Evolutionary conservation across 1,140 invertebrate genomes (phyloP), one percentile per base, ranked within the genome.

Genomic region (Cylas formicarius): DNA sequence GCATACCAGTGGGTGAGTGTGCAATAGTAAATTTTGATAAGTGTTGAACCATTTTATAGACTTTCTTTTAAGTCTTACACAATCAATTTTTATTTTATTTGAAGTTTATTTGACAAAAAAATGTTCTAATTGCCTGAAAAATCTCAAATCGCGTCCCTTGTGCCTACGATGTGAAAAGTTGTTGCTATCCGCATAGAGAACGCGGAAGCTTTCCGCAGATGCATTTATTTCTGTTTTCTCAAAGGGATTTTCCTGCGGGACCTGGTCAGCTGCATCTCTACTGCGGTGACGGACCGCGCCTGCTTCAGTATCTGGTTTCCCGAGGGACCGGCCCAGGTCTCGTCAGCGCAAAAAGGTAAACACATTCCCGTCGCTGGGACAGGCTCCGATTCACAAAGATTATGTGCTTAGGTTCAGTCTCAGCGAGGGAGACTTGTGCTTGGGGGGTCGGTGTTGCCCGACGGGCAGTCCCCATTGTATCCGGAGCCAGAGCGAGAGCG

Each of bases 221-320:
- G n/a, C n/a, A n/a, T n/a, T n/a, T n/a, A n/a, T n/a, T n/a, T 26
- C 19, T 11, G 9, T 5, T 16, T 26, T 39, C 17, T 24, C 5
- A 13, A 10, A 72, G 72, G 34, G 61, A 69, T 34, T 75, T 73
- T 47, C 58, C 62, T 14, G 61, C 61, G 3, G 73, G 73, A 7
- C 51, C 69, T 2, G 72, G 73, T 0, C 69, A 74, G 39, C 48
- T 76, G 4, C 50, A 70, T 16, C 29, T 75, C 3, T 76, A 71
- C 38, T 75, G 73, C 48, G 36, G 62, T 9, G 55, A 72, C 16
- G 72, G 72, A 0, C 27, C 53, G 0, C 55, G 53, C 18, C 51
- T 75, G 8, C 44, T 73, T 4, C 63, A 70, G 34, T 62, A 69
- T 20, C 53, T 75, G 24, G 60, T 71, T 3, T 62, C 62, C 0